Percentiles rank a stretch among this genome's conserved stretches.
Evolutionary conservation across 2,888 invertebrate species (phyloP).

Genomic region (Meghimatium bilineatum): DNA sequence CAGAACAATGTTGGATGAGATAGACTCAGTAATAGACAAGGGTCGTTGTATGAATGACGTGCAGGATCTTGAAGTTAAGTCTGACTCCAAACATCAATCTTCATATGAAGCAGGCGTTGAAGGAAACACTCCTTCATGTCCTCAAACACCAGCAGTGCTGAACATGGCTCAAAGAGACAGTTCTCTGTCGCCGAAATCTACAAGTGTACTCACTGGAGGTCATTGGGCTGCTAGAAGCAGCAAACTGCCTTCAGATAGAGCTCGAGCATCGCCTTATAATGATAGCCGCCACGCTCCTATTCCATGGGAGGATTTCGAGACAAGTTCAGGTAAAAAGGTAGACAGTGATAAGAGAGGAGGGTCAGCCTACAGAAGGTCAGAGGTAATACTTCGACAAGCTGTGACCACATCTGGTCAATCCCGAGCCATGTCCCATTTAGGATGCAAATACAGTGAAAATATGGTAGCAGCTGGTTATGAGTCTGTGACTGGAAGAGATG

Average conservation of each 20-base stretch:
- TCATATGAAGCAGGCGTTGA: background rate
- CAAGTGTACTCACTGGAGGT: background rate
- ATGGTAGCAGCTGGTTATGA: constrained; percentile 40
- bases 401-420: background rate
- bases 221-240: background rate
- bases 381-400: constrained; percentile 23
- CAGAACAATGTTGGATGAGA: constrained; percentile 19
- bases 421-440: constrained; percentile 27
- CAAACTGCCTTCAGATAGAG: background rate
- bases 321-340: background rate
- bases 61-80: background rate
- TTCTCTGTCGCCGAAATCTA: background rate
- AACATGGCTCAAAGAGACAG: background rate
- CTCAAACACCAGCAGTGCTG: background rate
- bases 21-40: constrained; percentile 21
- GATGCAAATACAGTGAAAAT: background rate
- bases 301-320: constrained; percentile 31
- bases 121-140: background rate
- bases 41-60: background rate
- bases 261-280: background rate
- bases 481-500: constrained; percentile 41
- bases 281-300: constrained; percentile 6
- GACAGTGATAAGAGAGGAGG: background rate
- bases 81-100: background rate
- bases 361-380: constrained; percentile 20